Conservation (phyloP, 2,113 vertebrate species). For the Neogale vison region DNA sequence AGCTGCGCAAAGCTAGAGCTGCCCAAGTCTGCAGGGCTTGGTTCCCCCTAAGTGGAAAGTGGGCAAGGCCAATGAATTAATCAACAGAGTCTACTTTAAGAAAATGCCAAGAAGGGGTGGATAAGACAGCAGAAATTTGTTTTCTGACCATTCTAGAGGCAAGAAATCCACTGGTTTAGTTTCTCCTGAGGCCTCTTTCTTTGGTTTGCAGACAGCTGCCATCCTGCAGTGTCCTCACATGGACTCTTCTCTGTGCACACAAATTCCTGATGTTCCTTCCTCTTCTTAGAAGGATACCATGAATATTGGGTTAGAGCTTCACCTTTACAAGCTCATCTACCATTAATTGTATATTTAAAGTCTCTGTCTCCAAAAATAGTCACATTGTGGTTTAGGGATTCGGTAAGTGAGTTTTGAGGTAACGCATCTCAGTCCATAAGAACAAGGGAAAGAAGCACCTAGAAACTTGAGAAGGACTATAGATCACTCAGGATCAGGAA, state of each 20-base stretch:
- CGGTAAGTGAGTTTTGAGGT: not conserved
- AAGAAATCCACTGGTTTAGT: not conserved
- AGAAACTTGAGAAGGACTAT: not conserved
- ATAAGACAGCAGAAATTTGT: not conserved
- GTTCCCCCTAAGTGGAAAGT: not conserved
- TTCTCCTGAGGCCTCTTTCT: not conserved
- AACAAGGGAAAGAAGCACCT: not conserved
- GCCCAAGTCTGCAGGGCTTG: not conserved
- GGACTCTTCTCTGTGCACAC: not conserved
- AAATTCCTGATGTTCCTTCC: accelerated
- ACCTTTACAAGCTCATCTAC: not conserved
- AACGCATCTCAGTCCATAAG: not conserved
- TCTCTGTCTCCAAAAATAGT: not conserved
- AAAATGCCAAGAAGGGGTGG: not conserved
- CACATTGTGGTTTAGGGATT: not conserved
- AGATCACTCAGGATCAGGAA: not conserved
- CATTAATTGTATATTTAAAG: not conserved
- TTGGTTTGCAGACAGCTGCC: not conserved
- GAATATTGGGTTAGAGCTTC: not conserved
- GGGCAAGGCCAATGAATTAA: not conserved
- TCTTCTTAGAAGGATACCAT: not conserved
- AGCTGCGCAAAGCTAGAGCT: no score
- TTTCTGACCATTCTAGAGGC: not conserved
- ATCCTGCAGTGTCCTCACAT: not conserved
- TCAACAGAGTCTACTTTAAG: not conserved